Base-by-base conservation (phyloP, 1,140 invertebrate species). In the Zaprionus gabonicus region DNA sequence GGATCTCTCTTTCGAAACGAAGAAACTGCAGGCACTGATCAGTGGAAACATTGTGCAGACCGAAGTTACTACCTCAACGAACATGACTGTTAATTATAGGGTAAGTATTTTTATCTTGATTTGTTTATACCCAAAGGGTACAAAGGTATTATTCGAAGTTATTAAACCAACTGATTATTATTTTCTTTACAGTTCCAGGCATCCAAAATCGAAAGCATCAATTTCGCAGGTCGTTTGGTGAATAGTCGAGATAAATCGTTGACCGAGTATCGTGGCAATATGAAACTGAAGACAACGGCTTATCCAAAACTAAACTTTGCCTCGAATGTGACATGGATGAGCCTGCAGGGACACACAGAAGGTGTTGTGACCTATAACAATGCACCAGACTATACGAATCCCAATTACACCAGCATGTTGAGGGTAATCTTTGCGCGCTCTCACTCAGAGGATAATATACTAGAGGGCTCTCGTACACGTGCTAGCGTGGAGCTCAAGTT, bases 251-350 rank as follows among this genome's bases (percentile, higher is more conserved):
- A 94, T 34, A 93, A 93, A 12, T 94, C 94, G 0, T 95, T 95
- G 81, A 94, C 94, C 0, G 93, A 96, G 63, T 94, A 95, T 15
- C 94, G 94, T 46, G 96, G 95, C 0, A 95, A 95, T 68, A 83
- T 96, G 51, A 94, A 95, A 38, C 92, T 97, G 46, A 94, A 95
- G 23, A 96, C 96, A 10, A 95, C 96, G 0, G 96, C 96, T 0
- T 97, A 97, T 94, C 95, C 96, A 0, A 94, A 95, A 58, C 94
- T 96, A 7, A 96, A 97, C 86, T 95, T 96, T 59, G 94, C 95
- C 31, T 93, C 95, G n/a, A 94, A 95, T 9, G 88, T 95, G 0
- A 95, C 88, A 1, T 93, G 87, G 81, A 64, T 91, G 0, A 85
- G 85, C 13, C 55, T 93, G 7, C 80, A 91, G 31, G 92, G 92